These are phyloP conservation scores for Bubo blakistoni DNA, from an alignment of 2,113 vertebrate species.

Conservation along the genomic window DNA sequence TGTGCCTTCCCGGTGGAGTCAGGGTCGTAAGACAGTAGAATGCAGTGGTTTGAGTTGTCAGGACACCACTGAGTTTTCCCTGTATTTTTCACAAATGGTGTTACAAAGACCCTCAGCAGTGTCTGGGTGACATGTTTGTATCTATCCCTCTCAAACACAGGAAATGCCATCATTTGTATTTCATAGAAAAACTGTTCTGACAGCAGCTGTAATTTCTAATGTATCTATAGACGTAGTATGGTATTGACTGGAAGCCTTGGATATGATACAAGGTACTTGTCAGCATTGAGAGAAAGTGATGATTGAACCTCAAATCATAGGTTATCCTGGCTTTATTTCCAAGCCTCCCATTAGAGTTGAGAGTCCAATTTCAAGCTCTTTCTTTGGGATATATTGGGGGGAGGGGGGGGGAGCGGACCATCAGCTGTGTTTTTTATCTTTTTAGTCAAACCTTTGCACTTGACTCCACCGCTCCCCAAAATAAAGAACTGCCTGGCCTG, in stretches of 20 bases:
- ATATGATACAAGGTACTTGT: neutral
- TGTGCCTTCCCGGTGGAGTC: neutral
- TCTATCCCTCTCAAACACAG: neutral
- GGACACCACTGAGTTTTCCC: neutral
- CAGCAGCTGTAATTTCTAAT: neutral
- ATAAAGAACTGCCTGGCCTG: neutral
- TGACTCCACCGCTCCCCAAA: too few relatives aligned
- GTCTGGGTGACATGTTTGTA: neutral
- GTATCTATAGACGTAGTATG: neutral
- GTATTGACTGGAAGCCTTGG: neutral
- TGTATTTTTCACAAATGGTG: neutral
- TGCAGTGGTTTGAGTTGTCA: neutral
- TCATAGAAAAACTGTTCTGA: neutral
- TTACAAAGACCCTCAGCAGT: neutral
- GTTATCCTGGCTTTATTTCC: neutral
- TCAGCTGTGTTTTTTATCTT: neutral
- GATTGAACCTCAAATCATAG: neutral
- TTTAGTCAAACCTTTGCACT: neutral
- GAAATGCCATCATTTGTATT: neutral
- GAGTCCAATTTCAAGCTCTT: neutral
- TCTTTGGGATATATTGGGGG: neutral
- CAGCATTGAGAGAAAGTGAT: neutral
- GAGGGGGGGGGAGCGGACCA: too few relatives aligned
- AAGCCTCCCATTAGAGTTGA: neutral
- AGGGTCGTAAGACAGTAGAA: neutral